Evolutionary conservation across 1,140 invertebrate species (phyloP).

Genomic region (Neotoxoptera formosana): DNA sequence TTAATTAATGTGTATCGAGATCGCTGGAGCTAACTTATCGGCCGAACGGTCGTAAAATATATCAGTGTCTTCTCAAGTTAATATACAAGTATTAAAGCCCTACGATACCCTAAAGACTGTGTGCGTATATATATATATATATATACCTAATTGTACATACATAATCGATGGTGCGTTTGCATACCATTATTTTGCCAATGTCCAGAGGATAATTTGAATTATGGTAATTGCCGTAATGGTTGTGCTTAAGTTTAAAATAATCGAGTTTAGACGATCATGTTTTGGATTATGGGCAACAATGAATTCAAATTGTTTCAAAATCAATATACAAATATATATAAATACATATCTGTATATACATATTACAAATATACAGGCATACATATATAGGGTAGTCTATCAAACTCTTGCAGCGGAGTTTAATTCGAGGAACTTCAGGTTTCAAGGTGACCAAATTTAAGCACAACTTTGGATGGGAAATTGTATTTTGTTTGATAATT

Average conservation of each 20-base stretch:
- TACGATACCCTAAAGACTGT: slow-evolving; percentile 34
- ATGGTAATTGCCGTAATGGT: slow-evolving; percentile 28
- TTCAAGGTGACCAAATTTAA: background rate
- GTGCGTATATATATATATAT: background rate
- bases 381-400: background rate
- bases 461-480: background rate
- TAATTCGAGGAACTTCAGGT: background rate
- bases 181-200: slow-evolving; percentile 38
- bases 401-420: background rate
- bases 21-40: slow-evolving; percentile 16
- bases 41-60: slow-evolving; percentile 34
- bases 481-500: background rate
- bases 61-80: slow-evolving; percentile 44
- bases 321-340: background rate
- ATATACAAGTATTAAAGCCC: slow-evolving; percentile 43
- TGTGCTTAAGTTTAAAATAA: slow-evolving; percentile 15
- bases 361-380: background rate
- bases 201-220: slow-evolving; percentile 51
- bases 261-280: slow-evolving; percentile 1
- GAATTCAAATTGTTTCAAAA: slow-evolving; percentile 28
- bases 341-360: background rate
- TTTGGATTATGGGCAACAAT: background rate
- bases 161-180: slow-evolving; percentile 27
- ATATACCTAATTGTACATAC: background rate
- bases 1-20: slow-evolving; percentile 24